A percentile compares a stretch with the other conserved stretches of the same genome.
Conservation (phyloP, 2,797 vertebrate species). For the Diplodus puntazzo region DNA sequence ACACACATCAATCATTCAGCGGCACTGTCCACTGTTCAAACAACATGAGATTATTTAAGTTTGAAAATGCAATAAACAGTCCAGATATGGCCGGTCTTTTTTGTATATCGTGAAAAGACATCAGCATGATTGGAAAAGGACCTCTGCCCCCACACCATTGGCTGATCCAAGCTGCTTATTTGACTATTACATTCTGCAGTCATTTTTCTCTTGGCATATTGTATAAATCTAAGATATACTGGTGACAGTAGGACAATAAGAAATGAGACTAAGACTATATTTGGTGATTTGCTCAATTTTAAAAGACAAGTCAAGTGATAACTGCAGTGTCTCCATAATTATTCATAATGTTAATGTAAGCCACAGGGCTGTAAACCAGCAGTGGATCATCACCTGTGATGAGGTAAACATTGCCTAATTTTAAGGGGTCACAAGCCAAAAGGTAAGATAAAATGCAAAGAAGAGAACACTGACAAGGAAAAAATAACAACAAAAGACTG, state of each 20-base stretch:
- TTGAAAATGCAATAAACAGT: constrained; percentile 7
- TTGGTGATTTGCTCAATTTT: neutral
- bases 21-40: constrained; percentile 14
- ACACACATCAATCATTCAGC: constrained; percentile 19
- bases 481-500: no score
- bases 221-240: neutral
- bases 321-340: neutral
- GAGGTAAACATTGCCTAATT: no score
- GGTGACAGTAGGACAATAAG: neutral
- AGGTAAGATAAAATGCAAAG: no score
- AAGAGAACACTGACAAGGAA: no score
- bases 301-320: neutral
- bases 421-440: no score
- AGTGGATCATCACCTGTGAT: no score
- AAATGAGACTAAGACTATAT: neutral
- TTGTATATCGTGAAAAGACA: neutral
- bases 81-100: neutral
- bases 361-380: neutral
- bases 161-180: neutral
- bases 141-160: neutral
- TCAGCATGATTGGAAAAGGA: neutral
- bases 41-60: neutral
- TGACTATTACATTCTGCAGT: neutral
- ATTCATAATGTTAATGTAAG: neutral
- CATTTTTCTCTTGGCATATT: constrained; percentile 12